phyloP scores from a whole-genome alignment of 2,113 vertebrate species.

The Oncorhynchus clarkii region DNA sequence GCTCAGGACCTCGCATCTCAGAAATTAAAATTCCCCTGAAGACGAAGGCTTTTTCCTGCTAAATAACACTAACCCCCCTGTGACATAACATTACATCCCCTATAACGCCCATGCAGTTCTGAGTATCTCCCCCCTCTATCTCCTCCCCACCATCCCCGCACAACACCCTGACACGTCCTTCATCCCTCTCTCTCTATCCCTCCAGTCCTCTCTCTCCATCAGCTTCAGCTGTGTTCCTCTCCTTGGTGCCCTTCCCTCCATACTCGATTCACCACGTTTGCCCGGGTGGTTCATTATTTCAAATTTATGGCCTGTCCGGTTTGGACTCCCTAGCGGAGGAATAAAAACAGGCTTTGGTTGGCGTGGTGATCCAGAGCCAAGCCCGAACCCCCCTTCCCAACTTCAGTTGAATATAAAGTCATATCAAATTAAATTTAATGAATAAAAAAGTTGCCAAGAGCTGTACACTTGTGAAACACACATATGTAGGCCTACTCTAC shows the following conservation, averaged over 20 bases:
- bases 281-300: slow-evolving; percentile 69
- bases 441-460: slow-evolving; percentile 56
- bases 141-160: slow-evolving; percentile 16
- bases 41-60: slow-evolving; percentile 44
- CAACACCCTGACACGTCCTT: slow-evolving; percentile 19
- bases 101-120: neutral
- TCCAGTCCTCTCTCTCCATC: slow-evolving; percentile 15
- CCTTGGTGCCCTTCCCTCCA: slow-evolving; percentile 42
- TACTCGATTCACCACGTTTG: slow-evolving; percentile 47
- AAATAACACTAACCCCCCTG: slow-evolving; percentile 28
- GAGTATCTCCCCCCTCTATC: neutral
- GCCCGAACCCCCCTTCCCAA: slow-evolving; percentile 30
- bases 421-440: slow-evolving; percentile 64
- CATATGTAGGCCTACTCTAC: neutral
- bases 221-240: slow-evolving; percentile 31
- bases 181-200: neutral
- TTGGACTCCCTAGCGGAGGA: slow-evolving; percentile 61
- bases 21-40: slow-evolving; percentile 57
- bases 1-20: slow-evolving; percentile 46
- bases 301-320: slow-evolving; percentile 70
- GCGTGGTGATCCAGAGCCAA: slow-evolving; percentile 49
- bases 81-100: slow-evolving; percentile 32
- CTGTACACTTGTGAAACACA: slow-evolving; percentile 19
- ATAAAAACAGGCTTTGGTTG: slow-evolving; percentile 62
- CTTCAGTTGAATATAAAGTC: slow-evolving; percentile 66